Evolutionary conservation across 64 coral and sea anemone species (phyloP), one percentile per base, ranked within the genome.

Genomic region (Stichodactyla mertensii): DNA sequence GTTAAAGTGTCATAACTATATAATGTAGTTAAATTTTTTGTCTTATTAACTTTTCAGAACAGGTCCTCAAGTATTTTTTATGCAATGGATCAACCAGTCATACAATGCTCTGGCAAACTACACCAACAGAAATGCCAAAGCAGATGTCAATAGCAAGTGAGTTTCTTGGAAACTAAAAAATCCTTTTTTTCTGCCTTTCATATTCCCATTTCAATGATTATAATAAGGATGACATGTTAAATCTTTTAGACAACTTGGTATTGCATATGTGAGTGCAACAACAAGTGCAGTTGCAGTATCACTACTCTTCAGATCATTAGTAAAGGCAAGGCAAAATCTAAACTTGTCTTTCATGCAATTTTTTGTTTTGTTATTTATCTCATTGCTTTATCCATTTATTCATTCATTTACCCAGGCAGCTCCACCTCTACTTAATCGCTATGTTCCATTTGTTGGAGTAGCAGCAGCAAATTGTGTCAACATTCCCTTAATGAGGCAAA

Each of bases 51-150:
- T 45, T 45, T 55, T 83, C 71, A 99, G 97, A 78, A 99, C 97
- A 86, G 79, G 95, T 15, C 93, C 97, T 51, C 90, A 90, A 23
- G 93, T 99, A 19, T 86, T 99, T 10, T 99, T 99, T 64, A 95
- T 93, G 97, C 97, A 99, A 54, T 99, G 97, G 97, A 70, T 99
- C 45, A 99, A 99, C 78, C 97, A 99, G 69, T 99, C 97, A 55
- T 99, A 95, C 78, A 99, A 99, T 91, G 97, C 97, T 70, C 83
- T 95, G 22, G 97, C 95, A 10, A 99, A 99, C 53, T 99, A 99
- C 55, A 99, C 97, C 12, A 99, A 99, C 24, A 99, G 97, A 90
- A 99, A 99, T 92, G 97, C 97, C n/a, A 99, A 99, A 71, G 95
- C 97, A 87, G 88, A 89, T 36, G 79, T 95, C 16, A 99, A 93